Conservation (phyloP, 2,113 vertebrate species). For the Electrona antarctica region DNA sequence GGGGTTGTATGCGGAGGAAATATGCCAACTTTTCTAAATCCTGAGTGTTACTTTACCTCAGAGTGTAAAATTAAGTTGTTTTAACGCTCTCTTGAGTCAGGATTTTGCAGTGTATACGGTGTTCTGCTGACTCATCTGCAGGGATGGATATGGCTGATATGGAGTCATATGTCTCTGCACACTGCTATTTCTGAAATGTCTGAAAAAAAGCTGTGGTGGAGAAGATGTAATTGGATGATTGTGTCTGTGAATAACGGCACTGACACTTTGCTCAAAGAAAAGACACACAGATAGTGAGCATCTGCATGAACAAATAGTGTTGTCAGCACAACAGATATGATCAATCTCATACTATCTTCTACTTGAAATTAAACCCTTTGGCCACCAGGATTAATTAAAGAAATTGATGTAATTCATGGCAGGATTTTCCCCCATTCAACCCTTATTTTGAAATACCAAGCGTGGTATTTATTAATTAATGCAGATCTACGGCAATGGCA, state of each 20-base stretch:
- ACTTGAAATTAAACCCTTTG: too few species aligned
- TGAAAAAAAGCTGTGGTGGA: background rate
- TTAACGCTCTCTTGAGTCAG: background rate
- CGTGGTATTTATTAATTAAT: too few species aligned
- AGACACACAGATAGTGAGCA: background rate
- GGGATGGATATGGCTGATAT: constrained; percentile 24
- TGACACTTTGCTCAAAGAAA: background rate
- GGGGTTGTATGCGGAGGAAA: constrained; percentile 9
- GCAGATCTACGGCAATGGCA: too few species aligned
- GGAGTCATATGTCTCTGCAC: constrained; percentile 26
- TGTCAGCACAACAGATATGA: too few species aligned
- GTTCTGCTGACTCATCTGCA: constrained; percentile 30
- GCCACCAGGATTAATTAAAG: too few species aligned
- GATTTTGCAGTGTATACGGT: background rate
- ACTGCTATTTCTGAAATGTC: background rate
- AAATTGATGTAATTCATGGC: too few species aligned
- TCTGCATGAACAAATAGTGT: background rate
- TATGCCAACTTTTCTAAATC: background rate
- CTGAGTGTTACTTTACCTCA: too few species aligned
- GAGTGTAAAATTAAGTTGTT: too few species aligned
- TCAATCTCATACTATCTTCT: too few species aligned
- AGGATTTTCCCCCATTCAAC: too few species aligned
- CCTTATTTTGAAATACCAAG: too few species aligned
- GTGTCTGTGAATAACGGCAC: background rate
- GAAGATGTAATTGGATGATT: background rate